Conservation (phyloP, 2,888 invertebrate genomes). For the Ochlodes sylvanus region DNA sequence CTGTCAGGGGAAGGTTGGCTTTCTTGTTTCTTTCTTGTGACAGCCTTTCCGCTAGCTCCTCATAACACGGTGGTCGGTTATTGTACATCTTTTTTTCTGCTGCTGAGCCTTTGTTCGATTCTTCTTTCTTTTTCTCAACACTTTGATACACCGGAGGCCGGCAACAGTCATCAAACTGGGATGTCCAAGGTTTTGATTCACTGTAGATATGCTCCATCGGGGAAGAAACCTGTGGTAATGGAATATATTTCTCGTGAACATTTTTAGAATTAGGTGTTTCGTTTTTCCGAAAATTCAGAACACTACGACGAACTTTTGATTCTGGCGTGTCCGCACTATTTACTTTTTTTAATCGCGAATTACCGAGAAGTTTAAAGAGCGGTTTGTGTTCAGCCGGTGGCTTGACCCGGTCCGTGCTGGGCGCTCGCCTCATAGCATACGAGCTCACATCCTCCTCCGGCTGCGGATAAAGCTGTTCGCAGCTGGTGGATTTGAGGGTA, state of each 20-base stretch:
- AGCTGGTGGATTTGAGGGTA: slow-evolving; percentile 78
- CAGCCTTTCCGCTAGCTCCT: slow-evolving; percentile 73
- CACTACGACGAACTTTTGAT: slow-evolving; percentile 70
- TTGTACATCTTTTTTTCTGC: slow-evolving; percentile 70
- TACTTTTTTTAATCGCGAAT: slow-evolving; percentile 72
- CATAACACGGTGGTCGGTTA: slow-evolving; percentile 78
- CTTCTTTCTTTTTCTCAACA: slow-evolving; percentile 70
- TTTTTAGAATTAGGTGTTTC: slow-evolving; percentile 67
- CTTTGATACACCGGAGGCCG: slow-evolving; percentile 77
- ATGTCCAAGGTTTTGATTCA: slow-evolving; percentile 73
- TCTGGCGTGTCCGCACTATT: slow-evolving; percentile 67
- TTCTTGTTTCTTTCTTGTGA: slow-evolving; percentile 80
- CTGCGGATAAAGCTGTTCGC: slow-evolving; percentile 78
- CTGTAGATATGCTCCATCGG: slow-evolving; percentile 74
- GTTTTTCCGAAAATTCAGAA: slow-evolving; percentile 74
- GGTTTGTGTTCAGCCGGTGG: slow-evolving; percentile 71
- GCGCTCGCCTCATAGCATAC: slow-evolving; percentile 74
- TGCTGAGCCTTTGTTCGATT: slow-evolving; percentile 61
- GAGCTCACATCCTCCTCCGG: slow-evolving; percentile 68
- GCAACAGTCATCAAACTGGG: slow-evolving; percentile 73
- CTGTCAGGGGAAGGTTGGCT: slow-evolving; percentile 60
- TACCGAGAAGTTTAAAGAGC: slow-evolving; percentile 75
- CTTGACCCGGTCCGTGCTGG: slow-evolving; percentile 80
- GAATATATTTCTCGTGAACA: slow-evolving; percentile 79
- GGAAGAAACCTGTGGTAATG: slow-evolving; percentile 67